phyloP scores from a whole-genome alignment of 1,140 invertebrate genomes.

The Maconellicoccus hirsutus region DNA sequence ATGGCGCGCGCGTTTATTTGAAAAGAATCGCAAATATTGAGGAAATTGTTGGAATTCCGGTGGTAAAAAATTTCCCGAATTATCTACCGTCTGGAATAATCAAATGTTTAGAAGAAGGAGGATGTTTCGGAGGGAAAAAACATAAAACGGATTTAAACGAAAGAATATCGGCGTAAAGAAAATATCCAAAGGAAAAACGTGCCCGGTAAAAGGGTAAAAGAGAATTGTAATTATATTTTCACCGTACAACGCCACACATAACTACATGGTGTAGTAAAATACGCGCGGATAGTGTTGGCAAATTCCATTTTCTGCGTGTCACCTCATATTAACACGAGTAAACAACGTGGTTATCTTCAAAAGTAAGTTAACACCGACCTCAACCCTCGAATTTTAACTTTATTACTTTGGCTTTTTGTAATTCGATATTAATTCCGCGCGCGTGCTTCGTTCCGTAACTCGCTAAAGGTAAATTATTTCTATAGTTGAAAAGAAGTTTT shows the following conservation, averaged over 20 bases:
- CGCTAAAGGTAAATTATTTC: neutral
- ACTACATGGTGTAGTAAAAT: neutral
- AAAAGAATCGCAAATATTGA: neutral
- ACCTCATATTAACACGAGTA: constrained; percentile 4
- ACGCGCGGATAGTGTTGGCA: neutral
- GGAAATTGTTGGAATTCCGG: neutral
- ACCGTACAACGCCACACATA: neutral
- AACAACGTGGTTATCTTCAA: constrained; percentile 8
- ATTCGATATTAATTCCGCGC: neutral
- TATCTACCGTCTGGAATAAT: no score
- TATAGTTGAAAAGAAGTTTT: neutral
- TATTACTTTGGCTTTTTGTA: neutral
- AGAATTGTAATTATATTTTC: constrained; percentile 8
- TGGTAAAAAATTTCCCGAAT: no score
- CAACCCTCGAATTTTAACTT: constrained; percentile 3
- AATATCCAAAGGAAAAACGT: neutral
- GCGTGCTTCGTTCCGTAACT: neutral
- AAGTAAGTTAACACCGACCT: constrained; percentile 7
- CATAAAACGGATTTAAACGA: neutral
- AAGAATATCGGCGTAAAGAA: neutral
- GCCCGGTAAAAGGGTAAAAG: neutral
- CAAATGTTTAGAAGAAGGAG: neutral
- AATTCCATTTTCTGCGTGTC: constrained; percentile 7
- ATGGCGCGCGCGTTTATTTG: neutral
- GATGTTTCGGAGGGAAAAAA: neutral